Evolutionary conservation across 2,113 vertebrate species (phyloP), one percentile per base, ranked within the genome.

Genomic region (Odontophorus gujanensis): DNA sequence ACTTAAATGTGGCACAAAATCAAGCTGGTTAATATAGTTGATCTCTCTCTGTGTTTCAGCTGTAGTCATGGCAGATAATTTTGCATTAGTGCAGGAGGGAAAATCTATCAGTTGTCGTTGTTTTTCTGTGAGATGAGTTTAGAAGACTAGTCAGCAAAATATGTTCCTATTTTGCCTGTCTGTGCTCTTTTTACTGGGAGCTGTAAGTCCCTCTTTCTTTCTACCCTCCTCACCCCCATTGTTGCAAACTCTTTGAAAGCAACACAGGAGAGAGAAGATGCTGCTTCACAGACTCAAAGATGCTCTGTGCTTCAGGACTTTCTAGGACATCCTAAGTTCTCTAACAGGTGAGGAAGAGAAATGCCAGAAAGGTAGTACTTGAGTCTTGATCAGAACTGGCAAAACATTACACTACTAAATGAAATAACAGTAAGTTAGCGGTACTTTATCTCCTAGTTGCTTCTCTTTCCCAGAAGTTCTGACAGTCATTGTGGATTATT

Each of bases 191-290:
- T 43, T 16, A 25, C 16, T 22, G 24, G 7, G 5, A 51, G 25
- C 8, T 8, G 32, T 36, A 58, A 75, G 24, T 53, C n/a, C 13
- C 7, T 30, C 53, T 28, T 8, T 55, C 51, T 28, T 26, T 55
- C 14, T 28, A 3, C 28, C 26, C 53, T 30, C 53, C 53, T 30
- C 28, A 50, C 8, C 8, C 3, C 10, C 75, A 1, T 20, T 6
- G 19, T 13, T 63, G 2, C 17, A 73, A 20, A 5, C 2, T 12
- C 11, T 83, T 86, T 63, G 36, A 67, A 86, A 7, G 36, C 13
- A 2, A 48, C 2, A 4, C 32, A 22, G 4, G 25, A 86, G 24
- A 74, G 6, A 15, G 0, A 58, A 67, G 1, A 1, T 36, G 1
- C 17, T 86, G 16, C 30, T 16, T 43, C 25, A 28, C 47, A 80